A percentile compares a stretch with the other conserved stretches of the same genome.
phyloP scores from a whole-genome alignment of 2,797 vertebrate species.

The Chelmon rostratus region DNA sequence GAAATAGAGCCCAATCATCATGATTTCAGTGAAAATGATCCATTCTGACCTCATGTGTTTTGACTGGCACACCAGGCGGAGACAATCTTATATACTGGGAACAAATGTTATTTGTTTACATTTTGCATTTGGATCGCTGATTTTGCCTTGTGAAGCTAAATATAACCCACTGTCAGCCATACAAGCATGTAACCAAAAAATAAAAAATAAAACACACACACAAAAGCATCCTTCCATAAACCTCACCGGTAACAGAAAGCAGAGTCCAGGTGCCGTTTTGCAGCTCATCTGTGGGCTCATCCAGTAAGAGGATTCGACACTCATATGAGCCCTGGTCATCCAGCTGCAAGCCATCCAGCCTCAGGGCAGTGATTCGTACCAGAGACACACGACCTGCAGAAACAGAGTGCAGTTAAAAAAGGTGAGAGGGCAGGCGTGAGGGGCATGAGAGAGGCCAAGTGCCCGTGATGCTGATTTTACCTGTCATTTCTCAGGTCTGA shows the following conservation, averaged over 20 bases:
- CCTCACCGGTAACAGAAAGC: slow-evolving; percentile 91
- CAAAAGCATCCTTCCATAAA: neutral
- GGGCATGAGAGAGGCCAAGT: neutral
- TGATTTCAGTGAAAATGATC: slow-evolving; percentile 3
- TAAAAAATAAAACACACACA: neutral
- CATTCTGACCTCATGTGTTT: neutral
- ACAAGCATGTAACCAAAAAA: neutral
- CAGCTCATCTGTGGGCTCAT: slow-evolving; percentile 88
- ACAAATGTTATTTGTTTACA: slow-evolving; percentile 10
- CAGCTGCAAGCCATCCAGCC: slow-evolving; percentile 85
- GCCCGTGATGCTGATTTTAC: slow-evolving; percentile 43
- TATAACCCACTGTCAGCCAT: slow-evolving; percentile 6
- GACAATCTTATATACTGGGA: neutral
- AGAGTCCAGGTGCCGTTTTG: slow-evolving; percentile 92
- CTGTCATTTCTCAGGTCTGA: slow-evolving; percentile 39
- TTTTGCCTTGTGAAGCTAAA: neutral
- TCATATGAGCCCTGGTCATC: slow-evolving; percentile 94
- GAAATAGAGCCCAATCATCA: neutral
- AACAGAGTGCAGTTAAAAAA: slow-evolving; percentile 21
- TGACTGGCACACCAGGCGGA: slow-evolving; percentile 10
- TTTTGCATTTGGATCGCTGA: slow-evolving; percentile 4
- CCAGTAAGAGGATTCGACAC: slow-evolving; percentile 91
- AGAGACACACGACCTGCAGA: slow-evolving; percentile 90
- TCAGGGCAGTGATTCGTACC: slow-evolving; percentile 87
- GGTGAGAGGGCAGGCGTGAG: slow-evolving; percentile 13